phyloP scores from a whole-genome alignment of 2,797 vertebrate genomes.

The Spea hammondii region DNA sequence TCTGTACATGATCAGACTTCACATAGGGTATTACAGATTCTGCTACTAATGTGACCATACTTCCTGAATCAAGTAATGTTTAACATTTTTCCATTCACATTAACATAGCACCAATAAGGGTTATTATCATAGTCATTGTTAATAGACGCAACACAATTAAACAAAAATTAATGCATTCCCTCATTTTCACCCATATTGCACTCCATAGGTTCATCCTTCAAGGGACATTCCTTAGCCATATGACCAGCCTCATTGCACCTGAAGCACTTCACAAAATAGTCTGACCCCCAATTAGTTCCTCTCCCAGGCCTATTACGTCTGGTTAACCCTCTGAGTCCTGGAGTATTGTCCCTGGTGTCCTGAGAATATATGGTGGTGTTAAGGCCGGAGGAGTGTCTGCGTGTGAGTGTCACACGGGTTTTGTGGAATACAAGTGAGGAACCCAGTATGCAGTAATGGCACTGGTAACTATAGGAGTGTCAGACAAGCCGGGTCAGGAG shows the following conservation, averaged over 20 bases:
- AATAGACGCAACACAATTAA: neutral
- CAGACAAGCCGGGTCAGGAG: too few species aligned
- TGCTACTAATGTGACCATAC: neutral
- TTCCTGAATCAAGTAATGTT: conserved; percentile 4
- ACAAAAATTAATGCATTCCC: neutral
- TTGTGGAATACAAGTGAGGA: too few species aligned
- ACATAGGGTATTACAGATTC: neutral
- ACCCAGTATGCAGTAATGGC: too few species aligned
- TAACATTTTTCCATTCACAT: neutral
- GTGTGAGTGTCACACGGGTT: too few species aligned
- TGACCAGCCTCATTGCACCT: neutral
- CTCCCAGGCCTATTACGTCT: neutral
- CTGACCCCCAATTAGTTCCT: neutral
- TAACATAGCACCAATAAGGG: too few species aligned
- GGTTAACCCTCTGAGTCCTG: neutral
- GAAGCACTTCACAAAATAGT: neutral
- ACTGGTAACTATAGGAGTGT: too few species aligned
- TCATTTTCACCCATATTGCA: neutral
- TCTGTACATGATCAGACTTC: neutral
- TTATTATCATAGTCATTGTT: neutral
- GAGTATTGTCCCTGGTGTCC: neutral
- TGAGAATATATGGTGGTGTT: too few species aligned
- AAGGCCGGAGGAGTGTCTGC: too few species aligned
- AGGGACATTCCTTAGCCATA: neutral
- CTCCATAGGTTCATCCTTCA: neutral